Base-by-base conservation (phyloP, 2,113 vertebrate genomes). In the Macrotis lagotis region DNA sequence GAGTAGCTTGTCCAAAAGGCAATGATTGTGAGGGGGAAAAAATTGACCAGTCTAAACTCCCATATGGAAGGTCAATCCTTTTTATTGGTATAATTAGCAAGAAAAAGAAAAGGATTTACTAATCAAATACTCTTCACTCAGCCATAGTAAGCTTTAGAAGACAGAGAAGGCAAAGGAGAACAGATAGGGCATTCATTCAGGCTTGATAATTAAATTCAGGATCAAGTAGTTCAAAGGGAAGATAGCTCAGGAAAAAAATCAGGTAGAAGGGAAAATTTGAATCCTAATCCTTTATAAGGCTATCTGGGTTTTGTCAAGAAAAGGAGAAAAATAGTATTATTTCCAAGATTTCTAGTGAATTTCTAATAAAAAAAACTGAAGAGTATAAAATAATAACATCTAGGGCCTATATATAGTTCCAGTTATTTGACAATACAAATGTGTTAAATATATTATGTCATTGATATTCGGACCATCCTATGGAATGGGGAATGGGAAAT, bases 81-180 rank as follows among this genome's bases (percentile, higher is more conserved):
- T 95, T 95, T 98, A 97, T 66, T 96, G 90, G 59, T 96, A 66
- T 90, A 96, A 97, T 95, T 97, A 98, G 92, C 96, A 98, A 97
- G 97, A 96, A 98, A 97, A 97, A 95, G 48, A 96, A 94, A 95
- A 51, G 91, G 94, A 59, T 94, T 94, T 94, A 28, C 95, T 96
- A 91, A 66, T 93, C 91, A 97, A 95, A 92, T 91, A 96, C 92
- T 95, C 91, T 95, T 97, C 94, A 97, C 44, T 97, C 91, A 95
- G 53, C 95, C 95, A 93, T 89, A 94, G 94, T 97, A 96, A 98
- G 98, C 0, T 94, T 52, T 89, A 91, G 90, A 93, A 94, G 74
- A 53, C 59, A 97, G 66, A 93, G 83, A 97, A 93, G 97, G 94
- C 95, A 91, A 96, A 0, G 0, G 93, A 48, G 48, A 88, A 93